phyloP scores from a whole-genome alignment of 2,888 invertebrate genomes.

The Agrotis exclamationis region DNA sequence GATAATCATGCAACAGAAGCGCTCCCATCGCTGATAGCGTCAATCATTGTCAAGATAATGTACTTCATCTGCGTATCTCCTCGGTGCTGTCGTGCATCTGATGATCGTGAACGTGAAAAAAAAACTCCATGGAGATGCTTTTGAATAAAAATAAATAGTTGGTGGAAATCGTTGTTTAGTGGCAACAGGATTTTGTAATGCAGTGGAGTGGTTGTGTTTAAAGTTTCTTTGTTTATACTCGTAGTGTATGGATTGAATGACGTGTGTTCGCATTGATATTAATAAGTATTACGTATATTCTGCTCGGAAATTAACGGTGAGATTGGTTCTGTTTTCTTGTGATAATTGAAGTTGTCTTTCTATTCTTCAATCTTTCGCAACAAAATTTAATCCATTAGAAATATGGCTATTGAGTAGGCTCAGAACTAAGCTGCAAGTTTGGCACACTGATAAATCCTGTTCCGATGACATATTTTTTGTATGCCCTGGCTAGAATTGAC shows the following conservation, averaged over 20 bases:
- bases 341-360: not conserved
- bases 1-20: slow-evolving; percentile 32
- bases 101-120: not conserved
- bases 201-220: not conserved
- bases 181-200: not conserved
- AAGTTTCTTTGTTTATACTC: not conserved
- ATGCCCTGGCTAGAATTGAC: too few relatives aligned
- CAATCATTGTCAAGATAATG: slow-evolving; percentile 74
- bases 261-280: not conserved
- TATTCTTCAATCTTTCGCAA: too few relatives aligned
- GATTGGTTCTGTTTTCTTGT: not conserved
- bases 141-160: not conserved
- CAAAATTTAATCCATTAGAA: too few relatives aligned
- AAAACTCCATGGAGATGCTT: not conserved
- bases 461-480: too few relatives aligned
- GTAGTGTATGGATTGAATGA: not conserved
- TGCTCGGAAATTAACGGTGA: slow-evolving; percentile 21
- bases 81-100: slow-evolving; percentile 22
- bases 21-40: slow-evolving; percentile 56
- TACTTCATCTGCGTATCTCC: slow-evolving; percentile 11
- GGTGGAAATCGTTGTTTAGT: not conserved
- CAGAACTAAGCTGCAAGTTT: too few relatives aligned
- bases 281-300: not conserved
- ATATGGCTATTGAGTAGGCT: too few relatives aligned
- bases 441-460: too few relatives aligned